Base-by-base conservation (phyloP, 2,888 invertebrate genomes). In the Andrena minutula region DNA sequence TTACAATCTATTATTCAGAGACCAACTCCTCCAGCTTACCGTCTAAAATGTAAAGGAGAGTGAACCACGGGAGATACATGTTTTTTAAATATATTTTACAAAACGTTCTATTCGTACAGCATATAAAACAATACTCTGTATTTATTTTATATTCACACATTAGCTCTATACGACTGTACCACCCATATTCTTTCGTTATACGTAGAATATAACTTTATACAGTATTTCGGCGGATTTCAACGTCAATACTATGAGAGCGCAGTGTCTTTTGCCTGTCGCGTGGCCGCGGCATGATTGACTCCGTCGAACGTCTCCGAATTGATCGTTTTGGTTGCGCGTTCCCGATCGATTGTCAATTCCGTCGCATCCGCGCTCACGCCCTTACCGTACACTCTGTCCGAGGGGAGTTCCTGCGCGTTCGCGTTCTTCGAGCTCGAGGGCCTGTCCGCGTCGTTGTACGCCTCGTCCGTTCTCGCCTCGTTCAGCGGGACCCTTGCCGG, bases 91-190 rank as follows among this genome's bases (percentile, higher is more conserved):
- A 93, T 94, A 93, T 93, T 94, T 93, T 94, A 94, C 93, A 94
- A 94, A 94, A 94, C 90, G 89, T 93, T 89, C 92, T 93, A 93
- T 93, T 93, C 93, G 92, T 94, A 94, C 94, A 93, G 93, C 93
- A 94, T 94, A 94, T 94, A 94, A 94, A 94, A 94, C 94, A 94
- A 94, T 94, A 94, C 93, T 94, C 93, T 94, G 91, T 93, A 92
- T 93, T 92, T 88, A 93, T 92, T 91, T 92, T 92, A 93, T 94
- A 94, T 94, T 94, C 94, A 94, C 94, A 93, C 93, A 91, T 92
- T 91, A 93, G 92, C 92, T 90, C 93, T 93, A 93, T 91, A 91
- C 87, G 92, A 91, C 92, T 92, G 91, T 91, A 92, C 90, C 92
- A 91, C 88, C 41, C 87, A 88, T 89, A 86, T 87, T 84, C 82